Evolutionary conservation across 2,113 vertebrate species (phyloP), one percentile per base, ranked within the genome.

Genomic region (Oryzias melastigma): DNA sequence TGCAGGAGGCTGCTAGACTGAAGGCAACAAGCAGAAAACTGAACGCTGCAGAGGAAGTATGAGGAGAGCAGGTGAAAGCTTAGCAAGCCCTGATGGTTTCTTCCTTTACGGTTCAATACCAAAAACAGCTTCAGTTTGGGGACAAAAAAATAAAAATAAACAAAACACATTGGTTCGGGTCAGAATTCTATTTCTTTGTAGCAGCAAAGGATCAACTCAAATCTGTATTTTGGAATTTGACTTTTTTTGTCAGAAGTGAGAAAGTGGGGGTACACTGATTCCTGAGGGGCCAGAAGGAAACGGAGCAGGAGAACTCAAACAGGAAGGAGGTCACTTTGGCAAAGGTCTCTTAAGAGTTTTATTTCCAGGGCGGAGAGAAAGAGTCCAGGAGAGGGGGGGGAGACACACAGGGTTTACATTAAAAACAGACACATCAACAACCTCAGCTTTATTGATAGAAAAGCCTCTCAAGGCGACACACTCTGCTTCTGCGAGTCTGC

Each of bases 251-350:
- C 41, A 45, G 65, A 57, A 41, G 50, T 29, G 58, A 67, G 16
- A 1, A 25, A 24, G 44, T 65, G 58, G 64, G 53, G 44, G 29
- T 4, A 19, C n/a, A 52, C 58, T 10, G 62, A 84, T 89, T 85
- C 85, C 85, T 88, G 88, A 87, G 81, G 84, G 78, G 80, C 83
- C 77, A 77, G 81, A 78, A 35, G 79, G 60, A 71, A 84, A 69
- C 53, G 58, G 65, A 81, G 61, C 71, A 75, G 8, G 46, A 78
- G 64, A 54, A 59, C 62, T 53, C 58, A 62, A 45, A 65, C 41
- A 53, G 64, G 62, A 58, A 65, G 61, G 61, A 58, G 51, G 71
- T 82, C 84, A 83, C 84, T 85, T 88, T 85, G 86, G 84, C 77
- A 77, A 68, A 81, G 75, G 75, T 87, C 81, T 77, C 58, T 82